Base-by-base conservation (phyloP, 2,888 invertebrate genomes). In the Netelia inedita region DNA sequence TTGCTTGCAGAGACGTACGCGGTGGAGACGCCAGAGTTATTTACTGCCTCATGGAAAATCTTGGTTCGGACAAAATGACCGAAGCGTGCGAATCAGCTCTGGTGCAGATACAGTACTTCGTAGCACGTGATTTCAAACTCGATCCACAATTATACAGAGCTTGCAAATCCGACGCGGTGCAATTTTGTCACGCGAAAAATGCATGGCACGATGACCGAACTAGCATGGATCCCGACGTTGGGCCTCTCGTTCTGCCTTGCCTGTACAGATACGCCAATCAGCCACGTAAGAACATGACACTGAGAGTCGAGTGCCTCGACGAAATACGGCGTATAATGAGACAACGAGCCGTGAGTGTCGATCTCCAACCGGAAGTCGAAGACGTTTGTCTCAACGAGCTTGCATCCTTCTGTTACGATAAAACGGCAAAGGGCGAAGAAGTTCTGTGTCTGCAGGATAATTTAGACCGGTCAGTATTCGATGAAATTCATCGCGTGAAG, bases 41-140 rank as follows among this genome's bases (percentile, higher is more conserved):
- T 95, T 97, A 97, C 21, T 99, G 99, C 92, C 95, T 99, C 46
- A 98, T 99, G 97, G 98, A 98, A 89, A 97, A 98, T 92, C 95
- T 99, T 69, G 98, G 97, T 55, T 96, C 97, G 1, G 96, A 96
- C 79, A 95, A 96, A 59, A 99, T 99, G 98, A 96, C 96, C 0
- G 96, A 96, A 82, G 96, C 97, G 16, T 99, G 99, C 94, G 98
- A 98, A 94, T 96, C 97, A 86, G 97, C 98, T 9, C 95, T 99
- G 61, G 95, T 99, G 82, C 98, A 99, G 94, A 98, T 99, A 90
- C 99, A 99, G 92, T 99, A 99, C 94, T 99, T 99, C 94, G 96
- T 99, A 85, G 97, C 98, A 0, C 96, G 99, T 89, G 98, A 99
- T 94, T 99, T 98, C 93, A 98, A 97, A 90, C 94, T 99, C 66